Evolutionary conservation across 2,113 vertebrate genomes (phyloP), one percentile per base, ranked within the genome.

Genomic region (Eulemur rufifrons): DNA sequence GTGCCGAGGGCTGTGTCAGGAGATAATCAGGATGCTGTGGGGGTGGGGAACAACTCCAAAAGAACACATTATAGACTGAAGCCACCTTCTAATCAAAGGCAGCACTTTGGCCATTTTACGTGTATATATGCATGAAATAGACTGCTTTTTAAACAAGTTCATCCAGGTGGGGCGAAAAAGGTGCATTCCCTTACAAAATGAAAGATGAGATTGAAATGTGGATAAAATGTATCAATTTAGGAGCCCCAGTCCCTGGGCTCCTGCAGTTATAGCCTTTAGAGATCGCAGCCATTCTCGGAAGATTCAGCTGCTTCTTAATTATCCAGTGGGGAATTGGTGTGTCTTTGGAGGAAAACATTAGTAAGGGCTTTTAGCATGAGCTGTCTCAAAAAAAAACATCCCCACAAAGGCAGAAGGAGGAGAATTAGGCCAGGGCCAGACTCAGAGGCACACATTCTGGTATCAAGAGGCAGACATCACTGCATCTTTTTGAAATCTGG

Each of bases 271-370:
- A 88, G 42, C 32, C 95, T 93, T 82, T 47, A 73, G 95, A 91
- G 89, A 95, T 42, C 0, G 7, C 34, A 84, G 11, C 39, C 34
- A 39, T 93, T 95, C 96, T 91, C 52, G 2, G 23, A 95, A 96
- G 94, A 54, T 87, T 95, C 13, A 1, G 4, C 80, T 86, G 32
- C 61, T 47, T 92, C 89, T 92, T 97, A 96, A 98, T 97, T 97
- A 95, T 86, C 83, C 97, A 81, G 73, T 11, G 83, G 95, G 96
- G 95, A 96, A 83, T 97, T 1, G 0, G 76, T 87, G 68, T 95
- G 78, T 93, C 96, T 97, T 96, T 0, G 0, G 89, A 95, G 94
- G 56, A 95, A 91, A 93, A 93, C 74, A 94, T 95, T 97, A 89
- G 45, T 18, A 39, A 89, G 34, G 69, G 95, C 95, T 97, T 97